A percentile compares a stretch with the other conserved stretches of the same genome.
phyloP scores from a whole-genome alignment of 2,113 vertebrate species.

The Rhagologus leucostigma region DNA sequence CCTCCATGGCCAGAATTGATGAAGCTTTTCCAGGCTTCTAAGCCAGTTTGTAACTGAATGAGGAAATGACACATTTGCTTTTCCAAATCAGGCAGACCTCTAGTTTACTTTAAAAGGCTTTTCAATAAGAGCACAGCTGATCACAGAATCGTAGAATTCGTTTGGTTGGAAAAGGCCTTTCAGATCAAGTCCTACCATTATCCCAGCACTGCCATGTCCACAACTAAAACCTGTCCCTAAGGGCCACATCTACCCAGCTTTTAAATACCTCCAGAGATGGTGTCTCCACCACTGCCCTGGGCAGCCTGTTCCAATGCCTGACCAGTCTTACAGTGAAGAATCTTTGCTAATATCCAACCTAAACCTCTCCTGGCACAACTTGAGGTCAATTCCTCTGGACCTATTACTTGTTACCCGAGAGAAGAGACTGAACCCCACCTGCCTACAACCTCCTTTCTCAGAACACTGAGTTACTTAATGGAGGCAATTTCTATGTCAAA shows the following conservation, averaged over 20 bases:
- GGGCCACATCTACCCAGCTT: neutral
- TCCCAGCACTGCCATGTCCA: neutral
- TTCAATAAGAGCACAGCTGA: neutral
- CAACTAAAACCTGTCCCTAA: neutral
- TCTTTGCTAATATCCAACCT: neutral
- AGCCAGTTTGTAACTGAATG: neutral
- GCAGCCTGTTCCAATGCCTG: neutral
- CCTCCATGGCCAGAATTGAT: neutral
- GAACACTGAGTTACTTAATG: neutral
- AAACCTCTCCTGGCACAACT: neutral
- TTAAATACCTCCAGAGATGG: neutral
- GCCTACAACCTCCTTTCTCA: neutral
- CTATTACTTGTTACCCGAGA: neutral
- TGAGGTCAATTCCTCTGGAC: neutral
- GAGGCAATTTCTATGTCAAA: neutral
- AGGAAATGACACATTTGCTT: neutral
- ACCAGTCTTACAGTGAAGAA: neutral
- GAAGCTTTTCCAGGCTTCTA: neutral
- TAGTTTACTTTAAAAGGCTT: neutral
- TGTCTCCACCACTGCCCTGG: neutral
- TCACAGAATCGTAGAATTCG: neutral
- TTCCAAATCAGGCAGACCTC: neutral
- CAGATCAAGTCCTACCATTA: neutral
- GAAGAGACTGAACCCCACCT: neutral
- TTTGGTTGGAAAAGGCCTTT: neutral